Base-by-base conservation (phyloP, 2,797 vertebrate genomes). In the Lindbergichthys nudifrons region DNA sequence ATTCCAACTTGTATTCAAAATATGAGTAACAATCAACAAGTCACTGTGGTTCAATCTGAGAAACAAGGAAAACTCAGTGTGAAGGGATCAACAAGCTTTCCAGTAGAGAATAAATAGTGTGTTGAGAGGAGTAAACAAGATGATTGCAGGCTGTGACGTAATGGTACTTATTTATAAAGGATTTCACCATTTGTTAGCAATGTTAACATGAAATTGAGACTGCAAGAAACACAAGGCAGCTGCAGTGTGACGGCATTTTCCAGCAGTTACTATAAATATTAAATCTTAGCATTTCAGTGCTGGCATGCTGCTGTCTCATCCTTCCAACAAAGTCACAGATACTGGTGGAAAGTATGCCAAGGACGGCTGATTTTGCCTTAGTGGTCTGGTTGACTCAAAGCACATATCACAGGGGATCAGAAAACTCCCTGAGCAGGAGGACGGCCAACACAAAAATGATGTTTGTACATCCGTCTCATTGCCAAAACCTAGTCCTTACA, bases 271-370 rank as follows among this genome's bases (percentile, higher is more conserved):
- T 75, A 59, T 56, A 48, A 74, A 77, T 58, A 62, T 45, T 30
- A 70, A 72, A 79, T 70, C 46, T 67, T 52, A 30, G 26, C 42
- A 56, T 77, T 73, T 78, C 39, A 67, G 2, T 36, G 39, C 47
- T 65, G 72, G 59, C 52, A 60, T 58, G 50, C 64, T 65, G 15
- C 18, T 46, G 41, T 70, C 54, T 70, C 64, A 57, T 77, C 66
- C 46, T 68, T 83, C 54, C 61, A 70, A 42, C 83, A 63, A 30
- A 68, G 70, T 75, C 76, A 67, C 75, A 76, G 53, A 79, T 59
- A 62, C 50, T 47, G 50, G 26, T 70, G 73, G 72, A 89, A 87
- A 84, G 80, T 86, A 56, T 81, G 87, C 88, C 87, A 90, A 91
- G 87, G 86, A 87, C 88, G 72, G 73, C 60, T 81, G 81, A 70